A percentile compares a stretch with the other conserved stretches of the same genome.
Evolutionary conservation across 2,113 vertebrate genomes (phyloP).

Genomic region (Notarius quadriscutis): DNA sequence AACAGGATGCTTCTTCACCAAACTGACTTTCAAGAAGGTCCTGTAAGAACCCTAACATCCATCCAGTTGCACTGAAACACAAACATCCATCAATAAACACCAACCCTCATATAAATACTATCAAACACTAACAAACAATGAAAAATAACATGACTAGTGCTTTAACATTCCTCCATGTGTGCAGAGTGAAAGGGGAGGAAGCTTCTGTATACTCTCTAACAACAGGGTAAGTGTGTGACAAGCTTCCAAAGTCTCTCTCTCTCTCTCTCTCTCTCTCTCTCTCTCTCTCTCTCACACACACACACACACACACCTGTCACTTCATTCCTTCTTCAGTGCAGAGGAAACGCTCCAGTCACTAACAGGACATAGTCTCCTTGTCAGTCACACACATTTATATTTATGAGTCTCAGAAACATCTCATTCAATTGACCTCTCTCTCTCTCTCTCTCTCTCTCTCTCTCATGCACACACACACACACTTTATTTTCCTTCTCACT

Average conservation of each 20-base stretch:
- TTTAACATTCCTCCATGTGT: no score
- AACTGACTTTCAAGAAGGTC: no score
- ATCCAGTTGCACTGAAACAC: no score
- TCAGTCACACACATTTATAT: conserved; percentile 47
- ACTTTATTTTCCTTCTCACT: not conserved
- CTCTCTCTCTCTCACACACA: not conserved
- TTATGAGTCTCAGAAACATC: conserved; percentile 40
- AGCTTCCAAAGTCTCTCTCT: not conserved
- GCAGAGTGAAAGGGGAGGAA: not conserved
- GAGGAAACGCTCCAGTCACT: not conserved
- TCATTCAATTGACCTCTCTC: conserved; percentile 36
- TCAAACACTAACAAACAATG: no score
- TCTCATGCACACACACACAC: not conserved
- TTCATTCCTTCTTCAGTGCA: not conserved
- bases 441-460: no score
- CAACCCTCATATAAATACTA: no score
- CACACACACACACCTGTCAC: conserved; percentile 14
- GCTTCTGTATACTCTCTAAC: not conserved
- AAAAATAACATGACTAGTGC: no score
- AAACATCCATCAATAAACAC: no score
- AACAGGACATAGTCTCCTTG: conserved; percentile 16
- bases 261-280: no score
- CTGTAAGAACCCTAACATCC: no score
- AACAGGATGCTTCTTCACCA: no score
- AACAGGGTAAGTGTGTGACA: not conserved